A percentile compares a stretch with the other conserved stretches of the same genome.
These are phyloP conservation scores for Drosophila prostipennis DNA, from an alignment of 2,888 invertebrate genomes.

Conservation along the genomic window DNA sequence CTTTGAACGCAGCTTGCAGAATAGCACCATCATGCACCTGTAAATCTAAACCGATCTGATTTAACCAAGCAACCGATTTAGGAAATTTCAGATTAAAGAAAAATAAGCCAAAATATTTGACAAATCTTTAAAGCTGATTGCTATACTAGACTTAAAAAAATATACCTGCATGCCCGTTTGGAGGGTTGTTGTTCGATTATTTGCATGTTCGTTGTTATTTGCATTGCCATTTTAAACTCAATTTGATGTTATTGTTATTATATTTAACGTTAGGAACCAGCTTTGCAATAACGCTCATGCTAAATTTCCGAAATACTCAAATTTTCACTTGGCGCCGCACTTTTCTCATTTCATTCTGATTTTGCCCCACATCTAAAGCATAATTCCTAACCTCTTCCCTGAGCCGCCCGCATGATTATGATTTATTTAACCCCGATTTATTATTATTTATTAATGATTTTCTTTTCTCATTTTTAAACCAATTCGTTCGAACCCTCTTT, in stretches of 20 bases:
- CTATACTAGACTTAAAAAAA: background rate
- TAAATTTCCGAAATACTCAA: background rate
- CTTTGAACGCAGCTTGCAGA: constrained; percentile 83
- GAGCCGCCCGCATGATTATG: constrained; percentile 9
- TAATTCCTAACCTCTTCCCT: background rate
- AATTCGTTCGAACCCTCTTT: constrained; percentile 29
- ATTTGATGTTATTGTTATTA: constrained; percentile 46
- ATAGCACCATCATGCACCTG: constrained; percentile 85
- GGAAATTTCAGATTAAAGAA: background rate
- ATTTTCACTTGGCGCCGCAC: constrained; percentile 4
- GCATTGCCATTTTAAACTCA: constrained; percentile 26
- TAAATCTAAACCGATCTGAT: constrained; percentile 64
- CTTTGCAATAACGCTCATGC: background rate
- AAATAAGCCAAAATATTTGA: background rate
- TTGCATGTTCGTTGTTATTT: constrained; percentile 47
- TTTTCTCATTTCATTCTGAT: constrained; percentile 22
- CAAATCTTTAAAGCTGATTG: constrained; percentile 1
- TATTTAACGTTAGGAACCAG: background rate
- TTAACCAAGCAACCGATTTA: constrained; percentile 1
- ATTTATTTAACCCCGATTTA: constrained; percentile 6
- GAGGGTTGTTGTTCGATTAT: constrained; percentile 41
- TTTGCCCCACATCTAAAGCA: constrained; percentile 1
- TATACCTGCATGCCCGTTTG: constrained; percentile 48
- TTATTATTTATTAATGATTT: constrained; percentile 49
- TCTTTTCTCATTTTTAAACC: constrained; percentile 29